Evolutionary conservation across 2,888 invertebrate genomes (phyloP), one percentile per base, ranked within the genome.

Genomic region (Thysanoteuthis rhombus): DNA sequence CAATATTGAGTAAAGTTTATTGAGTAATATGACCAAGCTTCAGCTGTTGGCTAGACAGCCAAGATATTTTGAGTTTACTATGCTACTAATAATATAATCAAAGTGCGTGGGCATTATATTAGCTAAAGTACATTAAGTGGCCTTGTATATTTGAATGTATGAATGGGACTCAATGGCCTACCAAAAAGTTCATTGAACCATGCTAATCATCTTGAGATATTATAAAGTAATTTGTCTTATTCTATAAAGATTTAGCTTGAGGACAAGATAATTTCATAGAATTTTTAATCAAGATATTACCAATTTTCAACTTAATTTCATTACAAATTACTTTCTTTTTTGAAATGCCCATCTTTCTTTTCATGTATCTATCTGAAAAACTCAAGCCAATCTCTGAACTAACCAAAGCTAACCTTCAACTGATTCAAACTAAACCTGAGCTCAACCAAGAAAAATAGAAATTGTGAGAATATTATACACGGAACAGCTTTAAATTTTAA

Each of bases 1-100:
- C 75, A 75, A 75, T 75, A 75, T n/a, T 75, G 75, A 75, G 75
- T 75, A 16, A 75, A 75, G 75, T 75, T 75, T 75, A 75, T 75
- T 75, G 75, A 75, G 75, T 75, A 75, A 75, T 75, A 75, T 75
- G 75, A 36, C 75, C n/a, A 75, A 75, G n/a, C 75, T 75, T 75
- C 75, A 75, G 75, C 75, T 75, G 75, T 75, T 75, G 75, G 75
- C 75, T 75, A 75, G 75, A 75, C 75, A 75, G 75, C 75, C 75
- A 75, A 75, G 75, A 75, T 75, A 75, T 75, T 75, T 75, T 75
- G 36, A 75, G 75, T n/a, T n/a, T 75, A n/a, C 75, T 75, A n/a
- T 75, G 75, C 75, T 75, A n/a, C 36, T 75, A n/a, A 75, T 75
- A 75, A 28, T 58, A 58, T 58, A 58, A 58, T 58, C 58, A 58